Base-by-base conservation (phyloP, 2,888 invertebrate genomes). In the Drymonia ruficornis region DNA sequence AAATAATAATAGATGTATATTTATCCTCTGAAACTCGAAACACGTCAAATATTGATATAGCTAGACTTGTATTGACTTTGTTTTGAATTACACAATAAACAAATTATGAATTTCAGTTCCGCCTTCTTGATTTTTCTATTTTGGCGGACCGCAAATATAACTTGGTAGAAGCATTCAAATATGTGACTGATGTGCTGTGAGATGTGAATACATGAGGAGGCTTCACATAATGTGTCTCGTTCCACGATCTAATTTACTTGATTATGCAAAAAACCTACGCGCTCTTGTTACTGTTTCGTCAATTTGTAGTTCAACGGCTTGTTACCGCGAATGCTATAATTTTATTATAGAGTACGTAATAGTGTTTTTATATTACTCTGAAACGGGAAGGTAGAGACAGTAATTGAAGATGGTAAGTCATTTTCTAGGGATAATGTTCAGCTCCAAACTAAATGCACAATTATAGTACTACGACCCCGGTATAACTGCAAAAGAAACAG, bases 221-320 rank as follows among this genome's bases (percentile, higher is more conserved):
- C 55, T 9, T 45, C 15, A n/a, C 28, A 28, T 40, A 50, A 50
- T 49, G 31, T 47, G 19, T 45, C 45, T 53, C 73, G 82, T 84
- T 83, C 80, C 83, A 75, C 78, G 65, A 72, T 76, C 71, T 79
- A 74, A 77, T 72, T 79, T 71, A 65, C 71, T 70, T 78, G 78
- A 82, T 82, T 78, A 72, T 72, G 69, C 76, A 79, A 84, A 83
- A 83, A 80, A 68, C 54, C 58, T 61, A 69, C 63, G 57, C 57
- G 55, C 67, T 66, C 57, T 66, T 63, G 69, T 67, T 70, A 76
- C 74, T 62, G 80, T 78, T 75, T 62, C 64, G 66, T 66, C 70
- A 66, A 77, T 74, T 74, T 76, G 60, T 72, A 81, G 81, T 83
- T 78, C 81, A 81, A 70, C 65, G 80, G 67, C 74, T 72, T 53